Conservation (phyloP, 2,797 vertebrate genomes). For the Garrulus glandarius region DNA sequence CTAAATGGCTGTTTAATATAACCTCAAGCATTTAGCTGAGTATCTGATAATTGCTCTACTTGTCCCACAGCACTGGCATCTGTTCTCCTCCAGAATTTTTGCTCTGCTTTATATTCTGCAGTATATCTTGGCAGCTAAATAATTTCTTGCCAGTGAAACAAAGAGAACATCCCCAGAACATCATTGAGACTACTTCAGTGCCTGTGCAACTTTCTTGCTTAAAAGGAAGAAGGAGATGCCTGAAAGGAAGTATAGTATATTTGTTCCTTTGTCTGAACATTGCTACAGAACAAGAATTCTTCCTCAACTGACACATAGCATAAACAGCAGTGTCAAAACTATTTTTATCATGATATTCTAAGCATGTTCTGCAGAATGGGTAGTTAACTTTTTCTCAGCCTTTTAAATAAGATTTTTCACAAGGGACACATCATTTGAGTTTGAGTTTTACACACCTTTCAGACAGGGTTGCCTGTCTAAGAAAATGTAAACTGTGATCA, state of each 20-base stretch:
- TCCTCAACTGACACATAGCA: neutral
- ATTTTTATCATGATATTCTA: neutral
- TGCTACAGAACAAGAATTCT: neutral
- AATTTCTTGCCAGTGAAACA: neutral
- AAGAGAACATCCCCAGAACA: neutral
- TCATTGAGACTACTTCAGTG: neutral
- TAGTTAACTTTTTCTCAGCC: neutral
- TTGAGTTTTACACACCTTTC: neutral
- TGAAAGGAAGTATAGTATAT: neutral
- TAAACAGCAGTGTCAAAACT: neutral
- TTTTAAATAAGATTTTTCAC: neutral
- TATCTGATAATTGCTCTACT: neutral
- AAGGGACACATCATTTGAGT: neutral
- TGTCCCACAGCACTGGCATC: neutral
- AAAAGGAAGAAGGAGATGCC: neutral
- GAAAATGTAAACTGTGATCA: neutral
- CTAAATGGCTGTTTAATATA: neutral
- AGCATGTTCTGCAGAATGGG: neutral
- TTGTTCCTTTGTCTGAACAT: neutral
- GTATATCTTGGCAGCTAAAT: neutral
- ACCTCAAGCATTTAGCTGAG: neutral
- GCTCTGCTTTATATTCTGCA: neutral
- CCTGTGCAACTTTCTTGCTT: neutral
- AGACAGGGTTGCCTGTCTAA: neutral
- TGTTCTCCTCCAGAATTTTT: neutral